phyloP scores from a whole-genome alignment of 1,140 invertebrate genomes.

The Lucilia cuprina region DNA sequence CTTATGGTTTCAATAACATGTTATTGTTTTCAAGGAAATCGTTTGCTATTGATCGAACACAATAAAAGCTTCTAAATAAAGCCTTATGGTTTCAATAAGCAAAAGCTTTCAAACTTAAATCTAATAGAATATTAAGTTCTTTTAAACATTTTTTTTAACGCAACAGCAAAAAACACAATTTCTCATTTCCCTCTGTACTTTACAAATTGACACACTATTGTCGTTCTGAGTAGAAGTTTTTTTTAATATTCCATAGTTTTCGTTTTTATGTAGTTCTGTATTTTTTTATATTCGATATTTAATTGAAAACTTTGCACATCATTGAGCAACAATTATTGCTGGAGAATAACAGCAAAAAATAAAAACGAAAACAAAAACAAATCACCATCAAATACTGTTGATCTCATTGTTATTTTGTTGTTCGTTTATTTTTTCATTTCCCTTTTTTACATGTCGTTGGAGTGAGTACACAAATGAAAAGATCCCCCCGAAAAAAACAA shows the following conservation, averaged over 20 bases:
- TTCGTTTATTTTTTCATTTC: not conserved
- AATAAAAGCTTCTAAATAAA: too few species aligned
- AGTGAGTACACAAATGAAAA: not conserved
- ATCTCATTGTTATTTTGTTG: slow-evolving; percentile 12
- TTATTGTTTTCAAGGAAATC: too few species aligned
- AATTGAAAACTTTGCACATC: slow-evolving; percentile 30
- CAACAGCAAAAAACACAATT: too few species aligned
- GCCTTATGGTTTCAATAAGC: too few species aligned
- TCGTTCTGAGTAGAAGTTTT: not conserved
- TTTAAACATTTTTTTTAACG: too few species aligned
- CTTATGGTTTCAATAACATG: too few species aligned
- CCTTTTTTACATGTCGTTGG: not conserved
- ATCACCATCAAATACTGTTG: not conserved
- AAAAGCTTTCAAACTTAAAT: too few species aligned
- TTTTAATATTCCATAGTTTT: not conserved
- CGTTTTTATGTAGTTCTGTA: not conserved
- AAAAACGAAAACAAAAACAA: not conserved
- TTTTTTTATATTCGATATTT: slow-evolving; percentile 20
- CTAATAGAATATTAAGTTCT: too few species aligned
- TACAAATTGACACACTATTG: too few species aligned
- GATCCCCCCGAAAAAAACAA: not conserved
- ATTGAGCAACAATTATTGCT: slow-evolving; percentile 16
- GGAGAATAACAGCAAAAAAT: not conserved
- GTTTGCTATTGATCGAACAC: too few species aligned
- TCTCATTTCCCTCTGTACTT: too few species aligned